A percentile compares a stretch with the other conserved stretches of the same genome.
Conservation (phyloP, 2,888 invertebrate genomes). For the Oligia latruncula region DNA sequence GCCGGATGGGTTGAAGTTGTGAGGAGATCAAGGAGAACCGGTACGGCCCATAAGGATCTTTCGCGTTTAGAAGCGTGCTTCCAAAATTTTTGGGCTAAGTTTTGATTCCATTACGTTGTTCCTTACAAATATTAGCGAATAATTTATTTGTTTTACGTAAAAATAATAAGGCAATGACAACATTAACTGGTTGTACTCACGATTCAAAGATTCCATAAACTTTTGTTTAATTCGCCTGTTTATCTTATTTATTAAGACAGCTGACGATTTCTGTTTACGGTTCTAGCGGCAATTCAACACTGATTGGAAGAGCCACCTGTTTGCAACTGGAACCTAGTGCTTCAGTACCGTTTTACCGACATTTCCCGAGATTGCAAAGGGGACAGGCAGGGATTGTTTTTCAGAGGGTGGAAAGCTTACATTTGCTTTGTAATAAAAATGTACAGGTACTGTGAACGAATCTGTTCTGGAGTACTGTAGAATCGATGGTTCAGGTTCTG, state of each 20-base stretch:
- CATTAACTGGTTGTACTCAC: conserved; percentile 16
- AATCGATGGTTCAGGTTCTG: neutral
- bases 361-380: neutral
- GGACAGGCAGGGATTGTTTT: neutral
- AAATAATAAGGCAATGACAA: neutral
- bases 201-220: conserved; percentile 16
- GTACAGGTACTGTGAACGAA: neutral
- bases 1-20: conserved; percentile 13
- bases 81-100: conserved; percentile 20
- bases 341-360: conserved; percentile 20
- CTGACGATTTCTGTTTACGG: conserved; percentile 10
- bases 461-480: neutral
- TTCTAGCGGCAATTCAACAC: conserved; percentile 1
- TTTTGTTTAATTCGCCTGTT: neutral
- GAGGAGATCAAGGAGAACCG: conserved; percentile 33
- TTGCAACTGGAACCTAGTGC: conserved; percentile 4
- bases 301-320: conserved; percentile 6
- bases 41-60: conserved; percentile 20
- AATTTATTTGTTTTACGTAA: neutral
- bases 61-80: conserved; percentile 26
- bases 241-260: conserved; percentile 24
- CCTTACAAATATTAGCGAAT: neutral
- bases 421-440: conserved; percentile 1
- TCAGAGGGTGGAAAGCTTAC: neutral
- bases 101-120: too few species aligned